phyloP scores from a whole-genome alignment of 2,797 vertebrate species.

The Peromyscus attwateri region DNA sequence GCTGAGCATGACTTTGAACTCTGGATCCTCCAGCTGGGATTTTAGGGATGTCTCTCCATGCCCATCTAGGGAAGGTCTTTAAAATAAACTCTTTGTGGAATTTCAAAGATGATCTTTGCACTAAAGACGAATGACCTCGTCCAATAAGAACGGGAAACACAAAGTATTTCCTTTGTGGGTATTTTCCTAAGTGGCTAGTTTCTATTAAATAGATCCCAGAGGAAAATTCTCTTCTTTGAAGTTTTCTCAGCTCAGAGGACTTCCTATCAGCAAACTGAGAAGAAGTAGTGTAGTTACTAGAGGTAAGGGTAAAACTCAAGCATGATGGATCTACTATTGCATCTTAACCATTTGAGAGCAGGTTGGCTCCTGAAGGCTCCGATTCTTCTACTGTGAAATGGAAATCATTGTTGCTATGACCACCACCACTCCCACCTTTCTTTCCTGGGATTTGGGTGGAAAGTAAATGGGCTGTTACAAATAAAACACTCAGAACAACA shows the following conservation, averaged over 20 bases:
- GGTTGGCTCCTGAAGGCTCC: not conserved
- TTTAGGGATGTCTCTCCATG: not conserved
- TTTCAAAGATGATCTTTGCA: conserved; percentile 25
- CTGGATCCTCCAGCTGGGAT: not conserved
- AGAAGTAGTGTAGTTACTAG: not conserved
- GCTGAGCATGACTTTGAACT: not conserved
- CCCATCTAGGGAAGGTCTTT: not conserved
- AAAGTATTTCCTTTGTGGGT: not conserved
- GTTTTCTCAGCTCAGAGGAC: not conserved
- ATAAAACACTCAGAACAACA: not conserved
- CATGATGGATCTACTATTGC: not conserved
- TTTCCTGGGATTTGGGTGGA: not conserved
- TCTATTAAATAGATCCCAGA: not conserved
- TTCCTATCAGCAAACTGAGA: not conserved
- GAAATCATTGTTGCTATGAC: not conserved
- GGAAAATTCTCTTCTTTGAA: conserved; percentile 21
- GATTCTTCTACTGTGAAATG: conserved; percentile 8
- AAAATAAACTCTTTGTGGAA: conserved; percentile 37
- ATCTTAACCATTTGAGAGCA: not conserved
- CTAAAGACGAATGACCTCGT: not conserved
- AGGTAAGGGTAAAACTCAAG: not conserved
- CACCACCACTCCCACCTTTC: not conserved
- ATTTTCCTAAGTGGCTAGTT: conserved; percentile 44
- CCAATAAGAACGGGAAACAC: not conserved
- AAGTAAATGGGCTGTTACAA: conserved; percentile 32